Evolutionary conservation across 2,888 invertebrate species (phyloP), one percentile per base, ranked within the genome.

Genomic region (Autographa pulchrina): DNA sequence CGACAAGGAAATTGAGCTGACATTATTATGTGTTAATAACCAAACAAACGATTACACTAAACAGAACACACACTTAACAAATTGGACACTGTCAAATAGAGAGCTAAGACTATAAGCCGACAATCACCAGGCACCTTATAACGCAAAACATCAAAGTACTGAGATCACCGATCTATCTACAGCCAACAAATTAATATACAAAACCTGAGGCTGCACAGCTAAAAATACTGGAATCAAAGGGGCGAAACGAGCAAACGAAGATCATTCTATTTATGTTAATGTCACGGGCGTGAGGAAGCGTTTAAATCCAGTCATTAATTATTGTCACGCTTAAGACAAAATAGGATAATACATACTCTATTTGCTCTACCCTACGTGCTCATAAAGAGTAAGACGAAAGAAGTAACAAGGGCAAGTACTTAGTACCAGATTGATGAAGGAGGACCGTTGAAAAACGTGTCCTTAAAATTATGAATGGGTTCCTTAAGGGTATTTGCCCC

Each of bases 281-380:
- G 95, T 96, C 96, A 95, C 95, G 95, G 95, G 94, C 96, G 96
- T 95, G 95, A 96, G 96, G 96, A 96, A 96, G 95, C 96, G 94
- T 95, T 96, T 95, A 96, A 96, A 94, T 95, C 96, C 95, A 94
- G 90, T 92, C 95, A 96, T 96, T 95, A 95, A 95, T 96, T 96
- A 96, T 95, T 96, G 96, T 96, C 96, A 96, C 90, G 88, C 90
- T 90, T 91, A 92, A 94, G 94, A 94, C 94, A 93, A 95, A 96
- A 95, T 96, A 95, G 95, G 95, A 94, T 96, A 95, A 95, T 94
- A 93, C 92, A 89, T 94, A 92, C 91, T 91, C 92, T 93, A 95
- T 95, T 94, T 93, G 95, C 94, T n/a, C n/a, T 94, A 89, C 92
- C 90, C 89, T 92, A 76, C 82, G 83, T 90, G 86, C 85, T 85